These are phyloP conservation scores for Tinamus major DNA, from an alignment of 2,797 vertebrate genomes.

Conservation along the genomic window DNA sequence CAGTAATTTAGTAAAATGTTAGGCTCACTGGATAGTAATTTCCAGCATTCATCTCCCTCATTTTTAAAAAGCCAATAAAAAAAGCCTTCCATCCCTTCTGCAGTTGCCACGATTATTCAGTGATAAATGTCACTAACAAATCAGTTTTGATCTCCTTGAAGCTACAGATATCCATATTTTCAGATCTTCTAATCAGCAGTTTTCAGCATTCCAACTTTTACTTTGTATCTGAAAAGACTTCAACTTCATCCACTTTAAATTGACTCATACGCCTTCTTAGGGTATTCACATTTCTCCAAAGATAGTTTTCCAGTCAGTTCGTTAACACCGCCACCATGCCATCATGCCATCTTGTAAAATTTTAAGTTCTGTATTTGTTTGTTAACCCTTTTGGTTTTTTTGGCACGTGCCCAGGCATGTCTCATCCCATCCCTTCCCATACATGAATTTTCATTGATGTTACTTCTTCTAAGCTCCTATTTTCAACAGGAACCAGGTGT, in stretches of 20 bases:
- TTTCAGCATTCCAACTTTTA: not conserved
- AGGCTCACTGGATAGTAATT: not conserved
- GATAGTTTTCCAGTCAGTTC: not conserved
- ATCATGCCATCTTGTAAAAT: not conserved
- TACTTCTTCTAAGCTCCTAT: not conserved
- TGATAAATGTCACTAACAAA: not conserved
- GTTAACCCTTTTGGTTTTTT: not conserved
- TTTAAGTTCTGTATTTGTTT: not conserved
- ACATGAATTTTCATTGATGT: rapidly evolving
- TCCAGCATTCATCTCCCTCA: not conserved
- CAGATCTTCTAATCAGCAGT: not conserved
- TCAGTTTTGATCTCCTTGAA: not conserved
- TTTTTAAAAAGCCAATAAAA: not conserved
- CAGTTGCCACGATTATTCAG: not conserved
- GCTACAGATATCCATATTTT: not conserved
- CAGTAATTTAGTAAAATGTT: not conserved
- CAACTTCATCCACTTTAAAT: not conserved
- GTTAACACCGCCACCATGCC: not conserved
- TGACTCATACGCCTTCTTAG: not conserved
- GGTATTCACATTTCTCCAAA: not conserved
- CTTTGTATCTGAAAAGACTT: not conserved
- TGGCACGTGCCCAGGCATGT: not conserved
- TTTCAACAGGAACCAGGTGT: not conserved
- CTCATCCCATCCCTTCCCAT: not conserved
- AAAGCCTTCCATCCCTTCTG: not conserved